Evolutionary conservation across 2,113 vertebrate genomes (phyloP).

Genomic region (Perca flavescens): DNA sequence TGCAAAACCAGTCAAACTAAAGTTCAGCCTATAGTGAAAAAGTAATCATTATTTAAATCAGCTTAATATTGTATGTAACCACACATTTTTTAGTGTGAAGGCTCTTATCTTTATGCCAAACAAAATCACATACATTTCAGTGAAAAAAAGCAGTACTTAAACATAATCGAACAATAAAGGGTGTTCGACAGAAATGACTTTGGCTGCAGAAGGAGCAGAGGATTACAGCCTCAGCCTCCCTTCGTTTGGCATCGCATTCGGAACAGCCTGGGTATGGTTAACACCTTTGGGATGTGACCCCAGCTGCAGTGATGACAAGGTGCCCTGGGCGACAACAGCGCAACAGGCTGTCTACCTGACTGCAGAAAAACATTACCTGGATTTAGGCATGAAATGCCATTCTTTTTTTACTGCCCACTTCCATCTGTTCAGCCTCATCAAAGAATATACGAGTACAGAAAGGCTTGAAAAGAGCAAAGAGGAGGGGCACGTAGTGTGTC

Average conservation of each 20-base stretch:
- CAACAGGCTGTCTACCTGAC: conserved; percentile 14
- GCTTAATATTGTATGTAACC: conserved; percentile 35
- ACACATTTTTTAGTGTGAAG: conserved; percentile 21
- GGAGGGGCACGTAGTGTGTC: neutral
- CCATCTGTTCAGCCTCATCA: conserved; percentile 1
- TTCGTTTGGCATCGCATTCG: too few species aligned
- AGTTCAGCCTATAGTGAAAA: conserved; percentile 6
- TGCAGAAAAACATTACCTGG: conserved; percentile 16
- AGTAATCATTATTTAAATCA: conserved; percentile 24
- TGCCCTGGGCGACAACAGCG: neutral
- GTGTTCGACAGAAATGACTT: neutral
- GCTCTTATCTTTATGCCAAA: neutral
- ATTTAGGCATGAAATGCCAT: neutral
- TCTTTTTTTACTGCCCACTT: neutral
- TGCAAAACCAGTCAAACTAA: conserved; percentile 28
- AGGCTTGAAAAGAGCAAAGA: neutral
- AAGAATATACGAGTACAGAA: neutral
- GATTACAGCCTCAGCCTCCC: conserved; percentile 31
- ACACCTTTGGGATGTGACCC: conserved; percentile 15
- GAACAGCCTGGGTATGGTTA: neutral
- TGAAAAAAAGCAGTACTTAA: neutral
- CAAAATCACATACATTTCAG: neutral
- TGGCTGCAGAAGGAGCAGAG: neutral
- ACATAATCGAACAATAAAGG: conserved; percentile 1
- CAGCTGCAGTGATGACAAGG: conserved; percentile 5